A percentile compares a stretch with the other conserved stretches of the same genome.
Conservation (phyloP, 92 coral and sea anemone species). For the Paragorgia papillata region DNA sequence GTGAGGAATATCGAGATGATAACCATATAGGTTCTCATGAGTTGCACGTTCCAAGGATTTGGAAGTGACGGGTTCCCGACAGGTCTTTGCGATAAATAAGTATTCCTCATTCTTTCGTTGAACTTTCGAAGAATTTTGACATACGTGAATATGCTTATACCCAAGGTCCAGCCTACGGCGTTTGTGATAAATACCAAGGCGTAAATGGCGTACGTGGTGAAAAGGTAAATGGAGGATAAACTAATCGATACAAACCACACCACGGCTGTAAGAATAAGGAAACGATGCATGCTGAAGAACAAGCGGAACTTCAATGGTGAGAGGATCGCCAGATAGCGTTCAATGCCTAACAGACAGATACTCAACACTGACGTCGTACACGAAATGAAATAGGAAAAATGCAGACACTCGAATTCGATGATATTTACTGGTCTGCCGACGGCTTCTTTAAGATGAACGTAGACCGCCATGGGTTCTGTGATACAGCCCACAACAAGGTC, state of each 20-base stretch:
- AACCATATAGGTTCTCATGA: constrained; percentile 36
- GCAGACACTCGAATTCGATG: constrained; percentile 32
- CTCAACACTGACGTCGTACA: constrained; percentile 66
- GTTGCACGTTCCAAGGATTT: constrained; percentile 33
- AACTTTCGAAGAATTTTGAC: constrained; percentile 15
- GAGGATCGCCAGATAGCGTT: constrained; percentile 62
- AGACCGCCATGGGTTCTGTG: constrained; percentile 63
- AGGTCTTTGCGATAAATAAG: background rate
- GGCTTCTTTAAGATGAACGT: constrained; percentile 57
- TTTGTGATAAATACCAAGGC: constrained; percentile 11
- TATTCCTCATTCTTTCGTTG: background rate
- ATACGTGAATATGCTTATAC: constrained; percentile 26
- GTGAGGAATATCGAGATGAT: constrained; percentile 38
- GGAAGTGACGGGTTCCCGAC: background rate
- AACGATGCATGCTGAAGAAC: constrained; percentile 26
- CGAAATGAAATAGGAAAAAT: constrained; percentile 60
- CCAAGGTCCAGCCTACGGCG: constrained; percentile 27
- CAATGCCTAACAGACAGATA: constrained; percentile 58
- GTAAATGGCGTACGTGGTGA: constrained; percentile 14
- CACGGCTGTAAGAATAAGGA: background rate
- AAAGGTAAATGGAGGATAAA: constrained; percentile 13
- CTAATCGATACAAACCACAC: constrained; percentile 8
- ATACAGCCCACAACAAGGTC: constrained; percentile 65
- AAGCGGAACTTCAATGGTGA: constrained; percentile 60
- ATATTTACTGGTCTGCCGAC: constrained; percentile 8